Percentiles rank a stretch among this genome's conserved stretches.
These are phyloP conservation scores for Accipiter virgatus DNA, from an alignment of 2,113 vertebrate species.

Conservation along the genomic window DNA sequence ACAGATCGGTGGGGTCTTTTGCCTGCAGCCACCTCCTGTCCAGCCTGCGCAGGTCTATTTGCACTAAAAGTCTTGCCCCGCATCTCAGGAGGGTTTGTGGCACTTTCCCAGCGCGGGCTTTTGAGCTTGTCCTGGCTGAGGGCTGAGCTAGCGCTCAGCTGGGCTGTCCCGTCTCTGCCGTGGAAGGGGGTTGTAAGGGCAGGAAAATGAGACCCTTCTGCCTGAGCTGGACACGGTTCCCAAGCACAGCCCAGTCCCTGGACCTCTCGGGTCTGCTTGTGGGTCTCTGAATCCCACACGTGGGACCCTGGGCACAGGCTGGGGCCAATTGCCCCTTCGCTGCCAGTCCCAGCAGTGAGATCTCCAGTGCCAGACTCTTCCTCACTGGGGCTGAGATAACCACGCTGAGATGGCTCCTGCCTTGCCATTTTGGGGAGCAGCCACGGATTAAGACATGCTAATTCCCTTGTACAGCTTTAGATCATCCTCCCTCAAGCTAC, in stretches of 20 bases:
- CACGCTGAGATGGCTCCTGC: not conserved
- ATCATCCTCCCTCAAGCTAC: not conserved
- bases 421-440: not conserved
- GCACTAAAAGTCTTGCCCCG: not conserved
- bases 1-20: not conserved
- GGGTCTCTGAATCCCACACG: not conserved
- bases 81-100: not conserved
- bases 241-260: not conserved
- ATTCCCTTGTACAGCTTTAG: conserved; percentile 12
- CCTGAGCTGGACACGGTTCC: not conserved
- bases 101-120: not conserved
- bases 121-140: not conserved
- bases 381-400: not conserved
- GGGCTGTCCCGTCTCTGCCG: not conserved
- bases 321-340: not conserved
- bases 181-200: not conserved
- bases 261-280: not conserved
- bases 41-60: not conserved
- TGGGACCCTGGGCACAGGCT: not conserved
- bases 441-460: not conserved
- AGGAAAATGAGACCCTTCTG: not conserved
- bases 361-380: not conserved
- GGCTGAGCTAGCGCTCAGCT: not conserved
- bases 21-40: not conserved
- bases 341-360: not conserved